Conservation (phyloP, 2,888 invertebrate genomes). For the Melikaiella ostensackeni region DNA sequence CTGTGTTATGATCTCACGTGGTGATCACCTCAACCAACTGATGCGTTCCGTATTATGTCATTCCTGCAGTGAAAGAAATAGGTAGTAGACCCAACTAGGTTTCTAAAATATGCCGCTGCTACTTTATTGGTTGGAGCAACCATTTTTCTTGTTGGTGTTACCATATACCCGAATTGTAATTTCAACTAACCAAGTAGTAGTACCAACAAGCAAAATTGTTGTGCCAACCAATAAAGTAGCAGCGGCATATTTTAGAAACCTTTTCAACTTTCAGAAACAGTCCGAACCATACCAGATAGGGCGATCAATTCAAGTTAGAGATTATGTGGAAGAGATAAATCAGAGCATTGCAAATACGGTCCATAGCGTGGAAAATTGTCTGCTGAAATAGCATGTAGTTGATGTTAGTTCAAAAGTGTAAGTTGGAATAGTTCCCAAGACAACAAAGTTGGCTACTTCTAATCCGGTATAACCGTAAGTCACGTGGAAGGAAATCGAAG, state of each 20-base stretch:
- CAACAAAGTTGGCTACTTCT: constrained; percentile 34
- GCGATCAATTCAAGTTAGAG: background rate
- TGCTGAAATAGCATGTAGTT: constrained; percentile 23
- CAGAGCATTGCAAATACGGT: constrained; percentile 29
- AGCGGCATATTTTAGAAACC: too few relatives aligned
- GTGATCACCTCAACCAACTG: constrained; percentile 35
- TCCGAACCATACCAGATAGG: background rate
- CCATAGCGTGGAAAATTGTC: constrained; percentile 29
- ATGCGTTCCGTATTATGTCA: background rate
- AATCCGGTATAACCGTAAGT: constrained; percentile 47
- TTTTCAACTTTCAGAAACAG: background rate
- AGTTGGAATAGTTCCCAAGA: constrained; percentile 38
- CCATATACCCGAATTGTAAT: too few relatives aligned
- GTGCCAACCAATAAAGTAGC: too few relatives aligned
- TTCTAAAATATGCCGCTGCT: too few relatives aligned
- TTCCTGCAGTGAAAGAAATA: background rate
- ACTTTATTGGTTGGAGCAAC: too few relatives aligned
- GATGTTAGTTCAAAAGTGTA: constrained; percentile 36
- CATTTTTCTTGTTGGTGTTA: too few relatives aligned
- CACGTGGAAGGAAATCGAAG: constrained; percentile 36
- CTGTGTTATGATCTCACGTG: constrained; percentile 62
- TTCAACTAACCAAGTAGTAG: background rate
- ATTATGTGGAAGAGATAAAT: constrained; percentile 11
- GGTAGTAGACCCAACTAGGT: too few relatives aligned
- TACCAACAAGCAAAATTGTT: background rate